phyloP scores from a whole-genome alignment of 2,797 vertebrate genomes.

The Sebastes nivosus region DNA sequence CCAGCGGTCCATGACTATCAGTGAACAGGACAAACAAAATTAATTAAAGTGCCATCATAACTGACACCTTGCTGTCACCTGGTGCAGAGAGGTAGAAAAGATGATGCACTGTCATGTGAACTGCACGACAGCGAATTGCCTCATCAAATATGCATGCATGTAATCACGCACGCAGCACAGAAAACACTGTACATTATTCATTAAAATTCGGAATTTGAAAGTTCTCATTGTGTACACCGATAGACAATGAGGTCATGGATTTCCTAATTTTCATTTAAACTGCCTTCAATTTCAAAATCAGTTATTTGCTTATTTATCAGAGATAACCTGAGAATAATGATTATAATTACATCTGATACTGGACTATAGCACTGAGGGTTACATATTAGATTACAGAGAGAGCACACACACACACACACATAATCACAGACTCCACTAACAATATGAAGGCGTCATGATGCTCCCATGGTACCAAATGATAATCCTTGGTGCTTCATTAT shows the following conservation, averaged over 20 bases:
- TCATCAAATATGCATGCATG: slow-evolving; percentile 59
- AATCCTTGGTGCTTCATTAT: slow-evolving; percentile 54
- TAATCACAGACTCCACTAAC: neutral
- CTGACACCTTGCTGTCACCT: slow-evolving; percentile 83
- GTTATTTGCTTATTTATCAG: neutral
- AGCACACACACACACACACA: slow-evolving; percentile 29
- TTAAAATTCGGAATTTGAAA: slow-evolving; percentile 21
- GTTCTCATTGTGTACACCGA: neutral
- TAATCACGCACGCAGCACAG: slow-evolving; percentile 36
- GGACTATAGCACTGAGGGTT: neutral
- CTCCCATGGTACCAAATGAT: slow-evolving; percentile 50
- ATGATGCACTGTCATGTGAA: slow-evolving; percentile 71
- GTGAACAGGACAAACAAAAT: slow-evolving; percentile 86
- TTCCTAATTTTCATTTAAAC: neutral
- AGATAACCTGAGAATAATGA: neutral
- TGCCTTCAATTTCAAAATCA: neutral
- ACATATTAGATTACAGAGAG: neutral
- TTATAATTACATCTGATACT: slow-evolving; percentile 14
- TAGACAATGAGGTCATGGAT: neutral
- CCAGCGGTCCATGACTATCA: slow-evolving; percentile 81
- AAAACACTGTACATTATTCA: slow-evolving; percentile 6
- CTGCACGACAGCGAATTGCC: slow-evolving; percentile 22
- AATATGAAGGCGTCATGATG: slow-evolving; percentile 25
- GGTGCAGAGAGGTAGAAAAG: slow-evolving; percentile 81
- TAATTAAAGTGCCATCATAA: slow-evolving; percentile 85